These are phyloP conservation scores for Sternarchorhynchus goeldii DNA, from an alignment of 2,797 vertebrate species.

Conservation along the genomic window DNA sequence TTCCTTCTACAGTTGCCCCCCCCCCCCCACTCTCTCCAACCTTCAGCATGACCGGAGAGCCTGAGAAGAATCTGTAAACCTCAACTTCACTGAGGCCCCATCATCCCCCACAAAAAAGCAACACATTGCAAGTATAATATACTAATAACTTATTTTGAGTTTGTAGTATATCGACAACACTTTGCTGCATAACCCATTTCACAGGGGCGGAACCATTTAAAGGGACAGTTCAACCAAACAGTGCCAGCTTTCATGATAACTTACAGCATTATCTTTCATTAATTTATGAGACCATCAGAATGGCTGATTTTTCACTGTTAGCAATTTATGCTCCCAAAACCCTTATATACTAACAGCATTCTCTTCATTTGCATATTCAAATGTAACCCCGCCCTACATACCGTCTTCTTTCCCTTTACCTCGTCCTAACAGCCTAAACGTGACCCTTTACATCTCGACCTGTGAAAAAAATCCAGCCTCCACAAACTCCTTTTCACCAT, in stretches of 20 bases:
- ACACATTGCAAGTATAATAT: slow-evolving; percentile 28
- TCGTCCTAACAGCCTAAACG: not conserved
- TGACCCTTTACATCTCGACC: not conserved
- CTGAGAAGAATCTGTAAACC: slow-evolving; percentile 24
- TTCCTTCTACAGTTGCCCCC: slow-evolving; percentile 49
- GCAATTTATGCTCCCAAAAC: not conserved
- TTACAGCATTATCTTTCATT: slow-evolving; percentile 19
- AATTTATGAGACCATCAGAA: slow-evolving; percentile 12
- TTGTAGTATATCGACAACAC: not conserved
- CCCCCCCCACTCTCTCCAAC: not conserved
- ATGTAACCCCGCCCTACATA: not conserved
- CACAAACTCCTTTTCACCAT: not conserved
- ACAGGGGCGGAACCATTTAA: slow-evolving; percentile 15
- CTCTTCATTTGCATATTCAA: not conserved
- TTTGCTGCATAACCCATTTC: slow-evolving; percentile 24
- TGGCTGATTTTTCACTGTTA: slow-evolving; percentile 37
- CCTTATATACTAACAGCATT: not conserved
- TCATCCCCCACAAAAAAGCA: not conserved
- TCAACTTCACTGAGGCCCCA: slow-evolving; percentile 4
- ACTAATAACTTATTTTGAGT: slow-evolving; percentile 11
- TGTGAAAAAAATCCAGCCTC: not conserved
- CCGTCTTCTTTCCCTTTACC: not conserved
- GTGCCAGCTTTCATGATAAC: slow-evolving; percentile 16
- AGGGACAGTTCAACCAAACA: slow-evolving; percentile 24
- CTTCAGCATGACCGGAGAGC: not conserved